Evolutionary conservation across 2,888 invertebrate species (phyloP).

Genomic region (Osedax frankpressi): DNA sequence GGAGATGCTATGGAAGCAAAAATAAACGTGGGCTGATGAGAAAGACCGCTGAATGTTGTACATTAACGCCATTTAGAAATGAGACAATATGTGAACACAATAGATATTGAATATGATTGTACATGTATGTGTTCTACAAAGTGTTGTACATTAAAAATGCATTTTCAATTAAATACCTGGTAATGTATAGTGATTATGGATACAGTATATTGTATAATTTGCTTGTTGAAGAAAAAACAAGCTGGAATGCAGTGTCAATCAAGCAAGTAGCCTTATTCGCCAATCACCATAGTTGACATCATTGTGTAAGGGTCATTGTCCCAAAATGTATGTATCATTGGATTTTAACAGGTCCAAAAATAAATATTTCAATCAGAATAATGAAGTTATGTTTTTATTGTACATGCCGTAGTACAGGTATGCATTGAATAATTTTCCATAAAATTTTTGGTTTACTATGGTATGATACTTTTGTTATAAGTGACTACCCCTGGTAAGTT

Average conservation of each 20-base stretch:
- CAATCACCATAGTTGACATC: no score
- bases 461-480: no score
- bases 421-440: no score
- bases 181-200: neutral
- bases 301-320: no score
- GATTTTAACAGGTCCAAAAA: no score
- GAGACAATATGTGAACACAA: neutral
- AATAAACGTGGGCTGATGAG: neutral
- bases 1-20: no score
- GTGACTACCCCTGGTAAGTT: no score
- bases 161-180: neutral
- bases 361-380: no score
- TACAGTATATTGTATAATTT: neutral
- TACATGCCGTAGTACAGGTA: no score
- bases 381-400: no score
- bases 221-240: neutral
- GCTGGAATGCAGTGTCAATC: neutral
- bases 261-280: neutral
- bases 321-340: no score
- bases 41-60: conserved; percentile 1
- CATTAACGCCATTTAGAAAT: neutral
- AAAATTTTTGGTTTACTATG: no score
- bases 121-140: neutral
- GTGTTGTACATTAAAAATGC: conserved; percentile 2
- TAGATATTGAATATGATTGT: neutral